Evolutionary conservation across 2,888 invertebrate species (phyloP).

Genomic region (Sarcophaga carnaria): DNA sequence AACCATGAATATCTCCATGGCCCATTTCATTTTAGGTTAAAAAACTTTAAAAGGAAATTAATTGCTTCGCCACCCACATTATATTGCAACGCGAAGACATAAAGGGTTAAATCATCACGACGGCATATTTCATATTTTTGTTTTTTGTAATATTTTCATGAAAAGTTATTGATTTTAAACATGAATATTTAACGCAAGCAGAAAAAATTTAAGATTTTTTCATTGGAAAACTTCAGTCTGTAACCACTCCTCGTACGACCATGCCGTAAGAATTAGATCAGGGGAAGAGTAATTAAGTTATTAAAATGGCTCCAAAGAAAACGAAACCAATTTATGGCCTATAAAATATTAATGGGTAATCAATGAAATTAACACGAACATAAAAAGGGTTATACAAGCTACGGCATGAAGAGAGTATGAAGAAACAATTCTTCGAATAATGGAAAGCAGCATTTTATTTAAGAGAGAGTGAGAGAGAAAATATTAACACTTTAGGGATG

Average conservation of each 20-base stretch:
- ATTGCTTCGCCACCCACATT: not conserved
- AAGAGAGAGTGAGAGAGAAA: not conserved
- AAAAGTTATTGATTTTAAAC: conserved; percentile 46
- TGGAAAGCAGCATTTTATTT: no score
- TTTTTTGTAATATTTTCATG: conserved; percentile 4
- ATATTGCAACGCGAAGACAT: conserved; percentile 8
- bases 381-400: conserved; percentile 14
- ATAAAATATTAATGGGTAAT: conserved; percentile 3
- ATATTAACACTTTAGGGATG: not conserved
- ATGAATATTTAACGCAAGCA: conserved; percentile 45
- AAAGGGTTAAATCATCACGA: conserved; percentile 45
- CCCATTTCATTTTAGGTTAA: not conserved
- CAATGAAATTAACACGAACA: not conserved
- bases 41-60: no score
- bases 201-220: conserved; percentile 31
- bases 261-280: not conserved
- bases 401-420: not conserved
- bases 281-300: conserved; percentile 43
- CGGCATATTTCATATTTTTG: not conserved
- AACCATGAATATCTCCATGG: not conserved
- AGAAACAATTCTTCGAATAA: not conserved
- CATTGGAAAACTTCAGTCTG: not conserved
- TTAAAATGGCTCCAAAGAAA: not conserved
- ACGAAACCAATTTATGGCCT: conserved; percentile 18
- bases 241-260: not conserved